Conservation (phyloP, 1,140 invertebrate genomes). For the Drosophila kurseongensis region DNA sequence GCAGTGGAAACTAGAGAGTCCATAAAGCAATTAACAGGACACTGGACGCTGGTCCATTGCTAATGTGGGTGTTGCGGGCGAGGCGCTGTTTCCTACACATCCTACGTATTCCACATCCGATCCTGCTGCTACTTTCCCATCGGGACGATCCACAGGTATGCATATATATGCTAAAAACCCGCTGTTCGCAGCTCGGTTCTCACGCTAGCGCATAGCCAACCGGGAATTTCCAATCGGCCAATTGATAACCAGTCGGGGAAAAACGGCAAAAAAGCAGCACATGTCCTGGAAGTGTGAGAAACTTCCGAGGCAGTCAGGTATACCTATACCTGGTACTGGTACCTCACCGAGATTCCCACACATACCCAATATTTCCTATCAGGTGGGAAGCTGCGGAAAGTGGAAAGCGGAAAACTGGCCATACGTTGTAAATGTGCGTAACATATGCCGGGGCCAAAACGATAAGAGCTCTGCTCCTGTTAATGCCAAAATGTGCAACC, state of each 20-base stretch:
- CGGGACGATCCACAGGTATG: conserved; percentile 45
- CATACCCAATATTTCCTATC: conserved; percentile 31
- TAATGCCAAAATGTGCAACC: conserved; percentile 37
- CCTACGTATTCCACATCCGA: conserved; percentile 10
- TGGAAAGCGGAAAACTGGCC: conserved; percentile 66
- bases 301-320: conserved; percentile 45
- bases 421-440: conserved; percentile 81
- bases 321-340: neutral
- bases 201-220: conserved; percentile 53
- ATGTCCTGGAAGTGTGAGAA: conserved; percentile 70
- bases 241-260: conserved; percentile 74
- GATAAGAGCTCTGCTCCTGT: conserved; percentile 61
- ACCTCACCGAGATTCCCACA: conserved; percentile 47
- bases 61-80: conserved; percentile 78
- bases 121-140: conserved; percentile 25
- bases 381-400: conserved; percentile 42
- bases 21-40: conserved; percentile 77
- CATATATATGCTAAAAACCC: conserved; percentile 36
- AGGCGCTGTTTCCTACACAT: conserved; percentile 47
- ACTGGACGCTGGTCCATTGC: conserved; percentile 55
- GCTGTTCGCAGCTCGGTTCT: conserved; percentile 44
- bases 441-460: conserved; percentile 73
- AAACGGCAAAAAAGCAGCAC: conserved; percentile 51
- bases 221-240: conserved; percentile 66
- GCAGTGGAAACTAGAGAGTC: conserved; percentile 31